Evolutionary conservation across 2,888 invertebrate species (phyloP).

Genomic region (Adelognathus sp.): DNA sequence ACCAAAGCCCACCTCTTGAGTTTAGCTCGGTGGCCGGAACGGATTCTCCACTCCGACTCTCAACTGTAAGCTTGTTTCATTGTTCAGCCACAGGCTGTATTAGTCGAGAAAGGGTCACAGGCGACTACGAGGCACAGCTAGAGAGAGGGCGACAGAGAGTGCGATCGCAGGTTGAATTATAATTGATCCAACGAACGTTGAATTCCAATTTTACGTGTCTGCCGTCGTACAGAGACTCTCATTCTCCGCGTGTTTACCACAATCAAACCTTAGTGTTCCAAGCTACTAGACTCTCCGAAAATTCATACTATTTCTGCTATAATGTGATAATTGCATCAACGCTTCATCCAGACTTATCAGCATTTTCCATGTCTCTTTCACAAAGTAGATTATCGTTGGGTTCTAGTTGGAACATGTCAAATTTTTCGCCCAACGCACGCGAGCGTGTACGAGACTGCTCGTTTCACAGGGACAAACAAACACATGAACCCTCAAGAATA

Average conservation of each 20-base stretch:
- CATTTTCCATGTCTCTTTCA: too few relatives aligned
- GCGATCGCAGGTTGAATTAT: neutral
- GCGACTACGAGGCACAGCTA: conserved; percentile 11
- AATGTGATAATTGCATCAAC: neutral
- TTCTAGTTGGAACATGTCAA: too few relatives aligned
- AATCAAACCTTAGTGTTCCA: neutral
- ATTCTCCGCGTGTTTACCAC: neutral
- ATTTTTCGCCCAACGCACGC: too few relatives aligned
- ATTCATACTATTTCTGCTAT: neutral
- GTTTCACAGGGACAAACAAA: too few relatives aligned
- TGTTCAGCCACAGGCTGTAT: conserved; percentile 33
- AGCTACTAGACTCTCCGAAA: neutral
- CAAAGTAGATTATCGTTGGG: too few relatives aligned
- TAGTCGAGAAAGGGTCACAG: neutral
- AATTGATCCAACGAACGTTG: neutral
- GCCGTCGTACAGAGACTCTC: neutral
- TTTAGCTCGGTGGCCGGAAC: conserved; percentile 1
- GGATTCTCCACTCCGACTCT: conserved; percentile 17
- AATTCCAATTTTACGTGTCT: neutral
- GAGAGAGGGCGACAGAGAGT: neutral
- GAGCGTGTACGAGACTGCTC: too few relatives aligned
- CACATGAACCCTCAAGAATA: too few relatives aligned
- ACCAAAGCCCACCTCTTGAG: conserved; percentile 2
- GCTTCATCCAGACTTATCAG: too few relatives aligned
- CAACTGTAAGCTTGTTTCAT: conserved; percentile 21